Base-by-base conservation (phyloP, 2,797 vertebrate genomes). In the Neosalanx taihuensis region DNA sequence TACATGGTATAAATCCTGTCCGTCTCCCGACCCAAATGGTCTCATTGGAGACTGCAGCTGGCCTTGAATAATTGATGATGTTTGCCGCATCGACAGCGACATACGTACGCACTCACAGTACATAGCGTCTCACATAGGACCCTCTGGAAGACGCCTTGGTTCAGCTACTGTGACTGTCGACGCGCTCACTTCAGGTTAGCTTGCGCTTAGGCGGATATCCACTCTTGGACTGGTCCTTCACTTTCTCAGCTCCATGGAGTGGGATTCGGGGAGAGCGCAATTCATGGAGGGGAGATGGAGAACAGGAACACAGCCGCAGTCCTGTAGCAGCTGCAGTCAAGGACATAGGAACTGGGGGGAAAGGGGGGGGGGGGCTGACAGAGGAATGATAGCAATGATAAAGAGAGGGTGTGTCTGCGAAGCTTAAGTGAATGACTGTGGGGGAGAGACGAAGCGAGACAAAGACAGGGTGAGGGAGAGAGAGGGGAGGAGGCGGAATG, bases 31-130 rank as follows among this genome's bases (percentile, higher is more conserved):
- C 65, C 30, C 46, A 53, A 53, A 15, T 30, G 15, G 46, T 67
- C 65, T 67, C 41, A 29, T 15, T 37, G 26, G 20, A 46, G 26
- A 41, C 37, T 68, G 56, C 64, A 23, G 56, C 31, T 46, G n/a
- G 18, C 7, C 41, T 5, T 61, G 23, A 62, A 51, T 51, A 70
- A 61, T 62, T 23, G n/a, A 68, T 58, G 51, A 58, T 68, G 17
- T 68, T 58, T 23, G 67, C 10, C 30, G 29, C 67, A 68, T 41
- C 17, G 41, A 13, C 26, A 31, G 46, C 26, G 64, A 66, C 64
- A 66, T 23, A 49, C 64, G 7, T 51, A 51, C 51, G 18, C 51
- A 56, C 51, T 18, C 10, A n/a, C 51, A 56, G 51, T 17, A 17
- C 51, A 17, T 56, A 56, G 5, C 15, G 6, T 17, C n/a, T 46